These are phyloP conservation scores for Procambarus virginalis DNA, from an alignment of 1,140 invertebrate genomes.

Conservation along the genomic window DNA sequence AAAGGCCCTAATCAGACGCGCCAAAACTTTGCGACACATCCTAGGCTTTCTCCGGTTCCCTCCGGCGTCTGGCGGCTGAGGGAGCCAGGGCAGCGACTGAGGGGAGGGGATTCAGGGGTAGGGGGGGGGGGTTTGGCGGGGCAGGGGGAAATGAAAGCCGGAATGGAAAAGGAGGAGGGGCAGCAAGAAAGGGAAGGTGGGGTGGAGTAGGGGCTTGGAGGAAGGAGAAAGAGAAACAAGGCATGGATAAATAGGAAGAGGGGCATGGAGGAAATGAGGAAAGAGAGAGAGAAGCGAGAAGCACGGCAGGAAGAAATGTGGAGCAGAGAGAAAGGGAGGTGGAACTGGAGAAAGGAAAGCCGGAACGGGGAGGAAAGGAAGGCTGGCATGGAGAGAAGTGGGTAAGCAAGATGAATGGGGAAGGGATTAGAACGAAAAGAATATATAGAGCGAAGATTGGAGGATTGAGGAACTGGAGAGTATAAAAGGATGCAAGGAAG, in stretches of 20 bases:
- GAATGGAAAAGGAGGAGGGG: not conserved
- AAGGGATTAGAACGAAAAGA: not conserved
- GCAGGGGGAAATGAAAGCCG: too few species aligned
- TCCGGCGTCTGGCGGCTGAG: too few species aligned
- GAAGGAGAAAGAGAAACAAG: not conserved
- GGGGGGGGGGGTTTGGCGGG: not conserved
- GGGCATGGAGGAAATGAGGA: not conserved
- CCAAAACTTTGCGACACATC: too few species aligned
- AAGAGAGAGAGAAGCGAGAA: not conserved
- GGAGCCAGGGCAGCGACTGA: too few species aligned
- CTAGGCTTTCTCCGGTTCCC: too few species aligned
- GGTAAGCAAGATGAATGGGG: not conserved
- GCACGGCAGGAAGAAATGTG: too few species aligned
- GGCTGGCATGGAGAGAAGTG: too few species aligned
- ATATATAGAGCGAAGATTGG: not conserved
- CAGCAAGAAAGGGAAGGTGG: too few species aligned
- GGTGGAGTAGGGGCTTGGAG: not conserved
- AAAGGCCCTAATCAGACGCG: too few species aligned
- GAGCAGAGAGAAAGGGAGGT: slow-evolving; percentile 3
- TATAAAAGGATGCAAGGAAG: not conserved
- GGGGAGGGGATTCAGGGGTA: too few species aligned
- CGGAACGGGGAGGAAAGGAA: not conserved
- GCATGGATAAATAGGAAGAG: too few species aligned
- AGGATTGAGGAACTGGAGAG: not conserved
- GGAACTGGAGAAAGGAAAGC: not conserved